Conservation (phyloP, 2,797 vertebrate species). For the Picus viridis region DNA sequence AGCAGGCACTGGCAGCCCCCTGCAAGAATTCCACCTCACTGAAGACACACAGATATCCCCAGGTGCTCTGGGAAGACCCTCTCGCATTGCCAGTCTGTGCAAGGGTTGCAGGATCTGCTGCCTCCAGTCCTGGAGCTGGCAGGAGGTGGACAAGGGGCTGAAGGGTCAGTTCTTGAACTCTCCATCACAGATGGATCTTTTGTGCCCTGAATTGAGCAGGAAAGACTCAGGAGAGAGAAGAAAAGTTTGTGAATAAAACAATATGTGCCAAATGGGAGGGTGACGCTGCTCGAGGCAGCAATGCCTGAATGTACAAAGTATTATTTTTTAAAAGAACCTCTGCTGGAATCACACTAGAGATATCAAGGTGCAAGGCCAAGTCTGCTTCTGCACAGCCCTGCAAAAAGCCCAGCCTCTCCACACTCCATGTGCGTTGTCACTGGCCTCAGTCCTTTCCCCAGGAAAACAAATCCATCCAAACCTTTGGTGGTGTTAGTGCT, state of each 20-base stretch:
- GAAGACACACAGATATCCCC: conserved; percentile 54
- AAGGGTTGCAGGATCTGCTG: conserved; percentile 30
- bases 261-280: conserved; percentile 74
- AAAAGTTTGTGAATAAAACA: conserved; percentile 46
- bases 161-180: conserved; percentile 43
- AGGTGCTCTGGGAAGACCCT: conserved; percentile 39
- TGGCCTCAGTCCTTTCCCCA: conserved; percentile 19
- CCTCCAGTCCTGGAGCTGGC: conserved; percentile 25
- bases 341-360: conserved; percentile 52
- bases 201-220: conserved; percentile 43
- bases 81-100: conserved; percentile 11
- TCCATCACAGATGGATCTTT: conserved; percentile 33
- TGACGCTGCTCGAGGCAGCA: conserved; percentile 30
- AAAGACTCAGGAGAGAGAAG: conserved; percentile 61
- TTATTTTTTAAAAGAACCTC: conserved; percentile 67
- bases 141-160: conserved; percentile 34
- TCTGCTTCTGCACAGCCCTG: conserved; percentile 43
- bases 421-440: neutral
- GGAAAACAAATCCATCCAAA: conserved; percentile 66
- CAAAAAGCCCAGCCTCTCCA: neutral
- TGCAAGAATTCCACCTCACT: conserved; percentile 34
- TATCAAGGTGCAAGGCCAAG: conserved; percentile 54
- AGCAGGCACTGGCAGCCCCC: conserved; percentile 48
- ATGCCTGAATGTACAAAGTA: conserved; percentile 71
- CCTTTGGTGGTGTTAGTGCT: conserved; percentile 67